phyloP scores from a whole-genome alignment of 2,113 vertebrate genomes.

The Apaloderma vittatum region DNA sequence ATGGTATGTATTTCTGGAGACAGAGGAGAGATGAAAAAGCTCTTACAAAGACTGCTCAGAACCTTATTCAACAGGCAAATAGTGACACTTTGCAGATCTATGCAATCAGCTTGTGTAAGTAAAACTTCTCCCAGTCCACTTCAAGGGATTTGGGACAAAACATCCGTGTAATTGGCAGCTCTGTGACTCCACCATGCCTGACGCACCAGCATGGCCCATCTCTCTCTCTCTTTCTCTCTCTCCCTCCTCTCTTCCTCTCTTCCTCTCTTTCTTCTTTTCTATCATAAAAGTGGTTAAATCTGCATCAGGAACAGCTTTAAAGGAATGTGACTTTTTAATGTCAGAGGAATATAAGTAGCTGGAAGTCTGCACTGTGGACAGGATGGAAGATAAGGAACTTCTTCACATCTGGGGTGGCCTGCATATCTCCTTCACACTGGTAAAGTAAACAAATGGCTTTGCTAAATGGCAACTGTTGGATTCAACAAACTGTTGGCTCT shows the following conservation, averaged over 20 bases:
- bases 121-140: neutral
- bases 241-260: neutral
- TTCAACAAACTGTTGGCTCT: neutral
- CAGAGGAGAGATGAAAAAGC: neutral
- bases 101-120: neutral
- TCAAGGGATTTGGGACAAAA: neutral
- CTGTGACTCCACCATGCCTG: neutral
- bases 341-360: neutral
- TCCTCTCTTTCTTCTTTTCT: neutral
- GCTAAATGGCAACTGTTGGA: conserved; percentile 12
- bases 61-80: neutral
- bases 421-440: conserved; percentile 39
- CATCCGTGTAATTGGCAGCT: neutral
- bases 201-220: neutral
- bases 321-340: neutral
- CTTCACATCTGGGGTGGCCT: conserved; percentile 28
- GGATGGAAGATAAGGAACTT: conserved; percentile 20
- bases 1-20: neutral
- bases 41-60: neutral
- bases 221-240: too few relatives aligned
- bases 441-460: conserved; percentile 9
- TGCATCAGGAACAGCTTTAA: neutral
- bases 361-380: neutral
- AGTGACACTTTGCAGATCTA: neutral
- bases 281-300: neutral